Base-by-base conservation (phyloP, 2,113 vertebrate species). In the Hirundichthys speculiger region DNA sequence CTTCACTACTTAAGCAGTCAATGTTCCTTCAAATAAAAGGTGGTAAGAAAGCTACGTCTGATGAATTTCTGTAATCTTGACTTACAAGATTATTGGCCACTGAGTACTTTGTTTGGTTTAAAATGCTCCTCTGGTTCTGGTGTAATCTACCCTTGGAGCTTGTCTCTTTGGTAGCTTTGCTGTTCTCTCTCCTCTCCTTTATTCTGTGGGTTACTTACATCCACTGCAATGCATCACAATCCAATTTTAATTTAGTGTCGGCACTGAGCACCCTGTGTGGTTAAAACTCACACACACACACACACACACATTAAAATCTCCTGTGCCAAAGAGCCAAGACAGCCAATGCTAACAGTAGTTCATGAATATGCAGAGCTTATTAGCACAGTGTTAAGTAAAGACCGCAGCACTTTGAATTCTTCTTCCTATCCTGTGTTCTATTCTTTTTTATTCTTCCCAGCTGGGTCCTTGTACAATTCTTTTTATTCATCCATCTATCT, bases 221-320 rank as follows among this genome's bases (percentile, higher is more conserved):
- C 85, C 70, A 79, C 91, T 90, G 91, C 92, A 91, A 85, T 91
- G 91, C 89, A 90, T 90, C 90, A 84, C 82, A 83, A 88, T 88
- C 80, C 84, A 86, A 89, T 89, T 89, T 90, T 89, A 83, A 92
- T 91, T 92, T 89, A 82, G 67, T 59, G 41, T 77, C 74, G 85
- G 79, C 73, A 78, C 64, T 5, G 76, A 83, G 73, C 59, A 19
- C 75, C 73, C 71, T 39, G 76, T 69, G 75, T 83, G 84, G 67
- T 81, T 79, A 69, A 86, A 80, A 73, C 69, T 48, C 74, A 24
- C 66, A 18, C 49, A 11, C 51, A 56, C 45, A 65, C 54, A 42
- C n/a, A n/a, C 38, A 21, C 38, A 48, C 51, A 53, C 62, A 52
- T 38, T 66, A 63, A 54, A 49, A 66, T 75, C 30, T 54, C 73